Percentiles rank a stretch among this genome's conserved stretches.
Conservation (phyloP, 2,797 vertebrate species). For the Myripristis murdjan region DNA sequence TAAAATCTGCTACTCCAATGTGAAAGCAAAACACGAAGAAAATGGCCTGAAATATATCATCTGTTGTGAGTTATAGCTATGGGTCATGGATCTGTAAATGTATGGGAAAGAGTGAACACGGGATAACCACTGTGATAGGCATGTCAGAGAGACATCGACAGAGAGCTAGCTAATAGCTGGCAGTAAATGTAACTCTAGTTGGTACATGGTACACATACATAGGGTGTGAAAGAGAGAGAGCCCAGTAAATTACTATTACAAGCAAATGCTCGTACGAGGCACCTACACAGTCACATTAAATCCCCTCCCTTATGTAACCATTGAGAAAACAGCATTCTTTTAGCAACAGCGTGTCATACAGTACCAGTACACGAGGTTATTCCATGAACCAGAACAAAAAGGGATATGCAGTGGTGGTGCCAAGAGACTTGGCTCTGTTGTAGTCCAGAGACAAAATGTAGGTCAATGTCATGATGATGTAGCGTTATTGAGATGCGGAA, state of each 20-base stretch:
- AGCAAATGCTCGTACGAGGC: constrained; percentile 35
- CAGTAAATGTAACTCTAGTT: too few relatives aligned
- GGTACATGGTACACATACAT: background rate
- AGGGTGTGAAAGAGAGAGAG: background rate
- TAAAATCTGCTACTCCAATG: background rate
- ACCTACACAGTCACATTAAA: constrained; percentile 50
- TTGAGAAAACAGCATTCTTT: constrained; percentile 59
- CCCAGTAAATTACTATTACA: constrained; percentile 5
- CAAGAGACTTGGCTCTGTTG: background rate
- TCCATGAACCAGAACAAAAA: constrained; percentile 13
- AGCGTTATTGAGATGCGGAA: background rate
- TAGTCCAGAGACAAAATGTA: background rate
- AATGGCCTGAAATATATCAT: too few relatives aligned
- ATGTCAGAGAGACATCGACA: too few relatives aligned
- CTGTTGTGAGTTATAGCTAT: too few relatives aligned
- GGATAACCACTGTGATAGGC: too few relatives aligned
- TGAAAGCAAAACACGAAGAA: too few relatives aligned
- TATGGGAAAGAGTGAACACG: too few relatives aligned
- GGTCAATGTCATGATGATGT: constrained; percentile 17
- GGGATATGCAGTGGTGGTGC: background rate
- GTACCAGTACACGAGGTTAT: constrained; percentile 2
- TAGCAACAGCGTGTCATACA: constrained; percentile 22
- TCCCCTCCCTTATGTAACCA: constrained; percentile 56
- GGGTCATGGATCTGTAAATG: too few relatives aligned
- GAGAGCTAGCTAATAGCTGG: too few relatives aligned